Base-by-base conservation (phyloP, 2,888 invertebrate genomes). In the Cerastis leucographa region DNA sequence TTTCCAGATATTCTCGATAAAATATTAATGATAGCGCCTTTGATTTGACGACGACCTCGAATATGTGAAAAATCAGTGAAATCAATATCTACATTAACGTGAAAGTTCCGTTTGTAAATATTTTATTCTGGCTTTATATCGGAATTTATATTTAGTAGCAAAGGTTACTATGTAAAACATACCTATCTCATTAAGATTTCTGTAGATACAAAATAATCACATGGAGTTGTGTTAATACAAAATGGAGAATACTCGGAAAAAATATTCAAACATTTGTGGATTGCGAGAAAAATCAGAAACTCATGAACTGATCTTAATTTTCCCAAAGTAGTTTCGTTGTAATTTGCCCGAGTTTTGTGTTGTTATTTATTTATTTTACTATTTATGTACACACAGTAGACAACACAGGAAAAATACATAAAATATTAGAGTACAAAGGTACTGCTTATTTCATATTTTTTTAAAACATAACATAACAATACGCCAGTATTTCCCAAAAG, bases 31-130 rank as follows among this genome's bases (percentile, higher is more conserved):
- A 40, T 44, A 74, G 25, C 14, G 22, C 11, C 5, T 72, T 73
- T 73, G 29, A 49, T 72, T 81, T 73, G 12, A 42, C 19, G 19
- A 42, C 8, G n/a, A 73, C 7, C 17, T 14, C 5, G 1, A 80
- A 40, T 11, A 54, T 35, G 11, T 42, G 54, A 9, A 35, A 82
- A n/a, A 22, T 2, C 35, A 51, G n/a, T 25, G 0, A 22, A 46
- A 42, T 35, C 61, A 62, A 54, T 62, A 74, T 61, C 61, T 46
- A 54, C 11, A 17, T 25, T 56, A 17, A 64, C 1, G 22, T 29
- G 19, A 77, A 74, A 40, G 17, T 56, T 74, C 7, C 25, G 9
- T 14, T 46, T 22, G 46, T 64, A 9, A 76, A 83, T 64, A 82
- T 76, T 78, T 25, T 49, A 49, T 56, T 40, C 19, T 35, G 25